Percentiles rank a stretch among this genome's conserved stretches.
Conservation (phyloP, 2,797 vertebrate species). For the Sebastolobus alascanus region DNA sequence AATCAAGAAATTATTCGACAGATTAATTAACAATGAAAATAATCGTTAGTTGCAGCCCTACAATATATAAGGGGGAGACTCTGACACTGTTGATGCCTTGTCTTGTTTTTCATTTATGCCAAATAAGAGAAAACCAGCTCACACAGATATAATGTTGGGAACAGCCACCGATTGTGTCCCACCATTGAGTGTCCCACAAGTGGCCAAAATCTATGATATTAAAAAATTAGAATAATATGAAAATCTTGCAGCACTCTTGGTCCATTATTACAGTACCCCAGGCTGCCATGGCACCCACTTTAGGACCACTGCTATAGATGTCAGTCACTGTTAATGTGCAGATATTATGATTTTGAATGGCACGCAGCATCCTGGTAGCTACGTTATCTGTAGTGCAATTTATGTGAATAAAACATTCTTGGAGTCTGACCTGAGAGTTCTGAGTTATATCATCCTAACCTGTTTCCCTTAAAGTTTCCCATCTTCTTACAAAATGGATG, state of each 20-base stretch:
- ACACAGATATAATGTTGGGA: not conserved
- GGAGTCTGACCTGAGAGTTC: not conserved
- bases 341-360: conserved; percentile 1
- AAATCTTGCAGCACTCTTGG: not conserved
- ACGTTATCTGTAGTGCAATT: not conserved
- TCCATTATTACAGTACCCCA: not conserved
- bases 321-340: conserved; percentile 1
- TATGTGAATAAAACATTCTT: not conserved
- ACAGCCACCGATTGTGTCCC: no score
- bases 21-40: no score
- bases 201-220: not conserved
- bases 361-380: not conserved
- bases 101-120: not conserved
- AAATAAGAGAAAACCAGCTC: not conserved
- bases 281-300: not conserved
- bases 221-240: not conserved
- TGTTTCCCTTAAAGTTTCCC: not conserved
- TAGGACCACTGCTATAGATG: not conserved
- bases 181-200: not conserved
- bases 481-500: not conserved
- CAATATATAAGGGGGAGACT: no score
- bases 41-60: no score
- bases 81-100: not conserved
- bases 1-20: no score
- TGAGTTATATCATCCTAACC: not conserved